Evolutionary conservation across 2,888 invertebrate species (phyloP), one percentile per base, ranked within the genome.

Genomic region (Parelbella ahira): DNA sequence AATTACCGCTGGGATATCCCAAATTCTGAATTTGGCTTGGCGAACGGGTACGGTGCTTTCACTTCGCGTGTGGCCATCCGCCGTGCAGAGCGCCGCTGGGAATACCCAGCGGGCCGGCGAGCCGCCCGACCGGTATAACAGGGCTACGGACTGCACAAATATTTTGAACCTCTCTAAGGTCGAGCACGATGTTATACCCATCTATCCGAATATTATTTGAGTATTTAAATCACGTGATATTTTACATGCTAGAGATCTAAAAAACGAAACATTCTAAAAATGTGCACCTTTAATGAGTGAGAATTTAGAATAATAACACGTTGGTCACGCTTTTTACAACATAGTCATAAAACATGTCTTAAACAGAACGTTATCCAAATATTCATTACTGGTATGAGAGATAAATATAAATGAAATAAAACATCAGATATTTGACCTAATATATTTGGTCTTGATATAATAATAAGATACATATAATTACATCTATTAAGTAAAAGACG

Each of bases 51-150:
- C 42, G 46, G 33, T 45, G 74, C 81, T 81, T 81, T 80, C 82
- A 71, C 81, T 67, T 49, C 46, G 48, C 54, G 56, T 56, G 54
- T 45, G 41, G 48, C 48, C 59, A 48, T 56, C 33, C 65, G 67
- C 63, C 57, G 64, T 58, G 67, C 63, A 61, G 53, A 56, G 54
- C 51, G 56, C 58, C 45, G 47, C 44, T 68, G 81, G 82, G 67
- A 79, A 72, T 76, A 75, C 76, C 80, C 79, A 75, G 30, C 47
- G 37, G 39, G 37, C 36, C 48, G 34, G 25, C 45, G 51, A 53
- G 54, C 50, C 54, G 56, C 18, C 44, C 37, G 34, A 34, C 24
- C 24, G 39, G 19, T 25, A 19, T n/a, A 6, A 24, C 32, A 32
- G 32, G 27, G 37, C 24, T 19, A 4, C 12, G 9, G 12, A 12